phyloP scores from a whole-genome alignment of 1,140 invertebrate genomes.

The Ridgeia piscesae region DNA sequence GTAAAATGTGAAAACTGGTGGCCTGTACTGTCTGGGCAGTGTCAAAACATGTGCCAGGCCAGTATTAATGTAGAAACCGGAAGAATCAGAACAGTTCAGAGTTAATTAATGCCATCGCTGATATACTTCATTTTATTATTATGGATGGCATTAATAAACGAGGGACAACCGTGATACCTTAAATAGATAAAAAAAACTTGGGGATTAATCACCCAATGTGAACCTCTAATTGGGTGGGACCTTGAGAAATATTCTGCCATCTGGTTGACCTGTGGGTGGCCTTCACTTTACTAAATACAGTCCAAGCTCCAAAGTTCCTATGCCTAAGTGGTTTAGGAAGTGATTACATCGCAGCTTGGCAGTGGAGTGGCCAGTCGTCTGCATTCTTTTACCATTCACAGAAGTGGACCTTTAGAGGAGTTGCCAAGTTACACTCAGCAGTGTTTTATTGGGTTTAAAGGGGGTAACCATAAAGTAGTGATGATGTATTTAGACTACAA shows the following conservation, averaged over 20 bases:
- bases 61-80: too few relatives aligned
- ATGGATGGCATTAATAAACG: too few relatives aligned
- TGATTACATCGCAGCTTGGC: neutral
- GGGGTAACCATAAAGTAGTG: neutral
- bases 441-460: neutral
- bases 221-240: too few relatives aligned
- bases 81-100: too few relatives aligned
- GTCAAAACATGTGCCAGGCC: too few relatives aligned
- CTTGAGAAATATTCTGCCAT: neutral
- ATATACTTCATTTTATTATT: too few relatives aligned
- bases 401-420: neutral
- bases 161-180: too few relatives aligned
- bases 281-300: neutral
- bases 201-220: too few relatives aligned
- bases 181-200: too few relatives aligned
- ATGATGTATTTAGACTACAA: neutral
- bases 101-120: too few relatives aligned
- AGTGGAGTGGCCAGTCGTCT: neutral
- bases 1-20: too few relatives aligned
- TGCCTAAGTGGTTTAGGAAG: neutral
- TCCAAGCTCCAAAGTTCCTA: neutral
- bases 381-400: neutral
- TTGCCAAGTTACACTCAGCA: neutral
- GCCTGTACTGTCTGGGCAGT: too few relatives aligned
- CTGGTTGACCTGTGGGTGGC: neutral